Conservation (phyloP, 2,888 invertebrate genomes). For the Nymphalis c-album region DNA sequence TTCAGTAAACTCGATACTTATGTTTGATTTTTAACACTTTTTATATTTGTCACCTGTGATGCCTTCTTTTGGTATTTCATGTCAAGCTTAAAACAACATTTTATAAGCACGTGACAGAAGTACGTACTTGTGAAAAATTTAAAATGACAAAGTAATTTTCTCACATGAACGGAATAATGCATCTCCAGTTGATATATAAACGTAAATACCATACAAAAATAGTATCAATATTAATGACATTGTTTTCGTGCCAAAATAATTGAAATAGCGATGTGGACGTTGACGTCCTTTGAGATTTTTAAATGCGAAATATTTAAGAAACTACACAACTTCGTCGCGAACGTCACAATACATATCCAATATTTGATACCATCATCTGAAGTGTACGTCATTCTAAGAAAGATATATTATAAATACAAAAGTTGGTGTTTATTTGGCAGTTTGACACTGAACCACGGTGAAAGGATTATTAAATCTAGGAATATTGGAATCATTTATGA, state of each 20-base stretch:
- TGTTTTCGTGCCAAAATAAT: conserved; percentile 75
- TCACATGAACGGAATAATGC: conserved; percentile 33
- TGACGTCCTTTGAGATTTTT: conserved; percentile 48
- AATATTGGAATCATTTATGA: too few species aligned
- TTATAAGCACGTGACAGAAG: not conserved
- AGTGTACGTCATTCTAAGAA: too few species aligned
- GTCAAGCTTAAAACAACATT: not conserved
- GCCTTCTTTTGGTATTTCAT: too few species aligned
- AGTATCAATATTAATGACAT: conserved; percentile 74
- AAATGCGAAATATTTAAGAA: conserved; percentile 19
- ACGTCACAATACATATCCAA: too few species aligned
- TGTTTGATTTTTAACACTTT: too few species aligned
- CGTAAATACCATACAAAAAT: conserved; percentile 60
- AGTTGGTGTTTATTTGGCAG: too few species aligned
- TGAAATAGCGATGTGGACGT: conserved; percentile 71
- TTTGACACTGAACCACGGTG: too few species aligned
- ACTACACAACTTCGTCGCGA: not conserved
- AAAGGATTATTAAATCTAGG: too few species aligned
- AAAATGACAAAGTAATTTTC: conserved; percentile 11
- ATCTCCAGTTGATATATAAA: conserved; percentile 38
- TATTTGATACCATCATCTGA: too few species aligned
- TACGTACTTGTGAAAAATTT: not conserved
- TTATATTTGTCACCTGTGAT: too few species aligned
- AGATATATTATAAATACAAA: too few species aligned
- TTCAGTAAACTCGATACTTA: not conserved